Conservation (phyloP, 2,113 vertebrate species). For the Rhinolophus sinicus region DNA sequence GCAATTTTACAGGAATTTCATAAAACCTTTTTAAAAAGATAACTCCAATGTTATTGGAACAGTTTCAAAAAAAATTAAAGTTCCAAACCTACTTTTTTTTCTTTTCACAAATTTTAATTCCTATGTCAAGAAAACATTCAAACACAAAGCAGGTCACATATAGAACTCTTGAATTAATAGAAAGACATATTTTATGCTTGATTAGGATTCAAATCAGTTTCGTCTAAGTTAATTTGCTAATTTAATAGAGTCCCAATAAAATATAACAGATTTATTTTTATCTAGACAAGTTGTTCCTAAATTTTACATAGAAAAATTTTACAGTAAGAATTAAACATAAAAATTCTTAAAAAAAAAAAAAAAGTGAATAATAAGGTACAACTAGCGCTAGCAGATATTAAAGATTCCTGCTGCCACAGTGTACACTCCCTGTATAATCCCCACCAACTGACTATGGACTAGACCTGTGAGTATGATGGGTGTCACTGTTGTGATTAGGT, state of each 20-base stretch:
- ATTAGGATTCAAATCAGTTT: slow-evolving; percentile 27
- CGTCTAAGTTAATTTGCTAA: slow-evolving; percentile 9
- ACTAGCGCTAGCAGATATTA: neutral
- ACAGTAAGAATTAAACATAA: slow-evolving; percentile 29
- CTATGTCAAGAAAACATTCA: neutral
- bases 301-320: slow-evolving; percentile 31
- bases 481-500: neutral
- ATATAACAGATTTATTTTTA: slow-evolving; percentile 3
- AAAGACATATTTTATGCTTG: neutral
- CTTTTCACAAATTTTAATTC: neutral
- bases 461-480: neutral
- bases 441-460: neutral
- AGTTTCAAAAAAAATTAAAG: slow-evolving; percentile 20
- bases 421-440: neutral
- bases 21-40: neutral
- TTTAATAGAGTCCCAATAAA: slow-evolving; percentile 12
- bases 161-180: neutral
- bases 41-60: neutral
- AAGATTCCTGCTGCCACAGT: neutral
- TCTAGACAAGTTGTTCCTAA: neutral
- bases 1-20: slow-evolving; percentile 46
- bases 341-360: neutral
- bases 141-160: slow-evolving; percentile 5
- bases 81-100: neutral
- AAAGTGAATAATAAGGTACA: neutral